A percentile compares a stretch with the other conserved stretches of the same genome.
phyloP scores from a whole-genome alignment of 2,888 invertebrate species.

The Cantharis nigra region DNA sequence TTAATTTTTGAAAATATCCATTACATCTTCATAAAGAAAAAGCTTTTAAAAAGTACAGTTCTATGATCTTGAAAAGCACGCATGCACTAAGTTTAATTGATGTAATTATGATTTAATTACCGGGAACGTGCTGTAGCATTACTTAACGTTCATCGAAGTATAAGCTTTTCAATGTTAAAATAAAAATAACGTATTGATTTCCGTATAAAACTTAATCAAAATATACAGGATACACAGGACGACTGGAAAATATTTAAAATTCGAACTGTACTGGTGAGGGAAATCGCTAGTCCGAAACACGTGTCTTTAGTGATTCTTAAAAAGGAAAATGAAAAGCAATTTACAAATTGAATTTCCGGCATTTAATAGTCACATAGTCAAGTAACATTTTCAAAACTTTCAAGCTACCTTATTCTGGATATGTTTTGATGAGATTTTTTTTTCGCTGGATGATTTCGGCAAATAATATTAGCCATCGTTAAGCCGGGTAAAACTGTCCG shows the following conservation, averaged over 20 bases:
- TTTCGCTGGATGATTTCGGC: conserved; percentile 36
- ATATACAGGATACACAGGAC: neutral
- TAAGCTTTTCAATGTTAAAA: neutral
- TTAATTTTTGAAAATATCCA: neutral
- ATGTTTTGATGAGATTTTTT: conserved; percentile 38
- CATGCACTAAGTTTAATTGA: conserved; percentile 14
- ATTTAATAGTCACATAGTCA: neutral
- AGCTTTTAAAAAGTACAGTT: conserved; percentile 11
- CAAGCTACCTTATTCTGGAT: conserved; percentile 38
- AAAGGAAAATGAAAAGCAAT: neutral
- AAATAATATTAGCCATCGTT: conserved; percentile 38
- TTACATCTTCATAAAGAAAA: neutral
- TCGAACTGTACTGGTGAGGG: neutral
- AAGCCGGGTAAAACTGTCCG: neutral
- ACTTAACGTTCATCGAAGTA: conserved; percentile 1
- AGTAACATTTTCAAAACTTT: neutral
- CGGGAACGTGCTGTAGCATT: conserved; percentile 13
- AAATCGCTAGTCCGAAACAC: neutral
- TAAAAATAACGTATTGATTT: neutral
- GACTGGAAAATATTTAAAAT: neutral
- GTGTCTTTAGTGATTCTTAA: neutral
- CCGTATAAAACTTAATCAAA: neutral
- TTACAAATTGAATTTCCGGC: neutral
- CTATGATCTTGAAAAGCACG: conserved; percentile 13
- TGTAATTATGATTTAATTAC: conserved; percentile 12